These are phyloP conservation scores for Scaeva pyrastri DNA, from an alignment of 2,888 invertebrate genomes.

Conservation along the genomic window DNA sequence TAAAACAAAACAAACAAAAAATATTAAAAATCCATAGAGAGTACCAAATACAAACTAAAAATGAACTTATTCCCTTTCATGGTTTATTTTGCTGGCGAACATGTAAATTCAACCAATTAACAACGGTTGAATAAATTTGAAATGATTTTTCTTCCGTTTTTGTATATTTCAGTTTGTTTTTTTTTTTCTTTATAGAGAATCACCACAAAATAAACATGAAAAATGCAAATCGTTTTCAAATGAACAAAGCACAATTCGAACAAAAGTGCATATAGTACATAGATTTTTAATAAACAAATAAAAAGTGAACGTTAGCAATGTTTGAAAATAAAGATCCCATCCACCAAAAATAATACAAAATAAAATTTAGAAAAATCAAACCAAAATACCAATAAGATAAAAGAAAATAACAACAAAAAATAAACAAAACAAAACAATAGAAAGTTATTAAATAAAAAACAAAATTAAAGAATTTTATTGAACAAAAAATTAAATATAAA, in stretches of 20 bases:
- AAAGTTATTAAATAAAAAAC: background rate
- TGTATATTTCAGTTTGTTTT: background rate
- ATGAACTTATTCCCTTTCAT: background rate
- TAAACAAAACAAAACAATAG: background rate
- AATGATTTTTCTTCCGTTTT: background rate
- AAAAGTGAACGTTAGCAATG: background rate
- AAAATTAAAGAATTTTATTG: constrained; percentile 27
- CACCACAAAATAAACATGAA: constrained; percentile 28
- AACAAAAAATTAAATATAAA: constrained; percentile 61
- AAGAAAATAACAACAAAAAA: background rate
- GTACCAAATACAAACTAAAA: background rate
- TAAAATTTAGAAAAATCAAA: background rate
- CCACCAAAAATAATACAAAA: constrained; percentile 31
- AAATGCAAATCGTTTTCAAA: constrained; percentile 27
- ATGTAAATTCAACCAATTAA: constrained; percentile 24
- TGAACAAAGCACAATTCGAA: background rate
- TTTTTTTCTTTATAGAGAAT: constrained; percentile 1
- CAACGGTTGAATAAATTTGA: constrained; percentile 7
- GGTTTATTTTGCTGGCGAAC: background rate
- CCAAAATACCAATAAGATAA: background rate
- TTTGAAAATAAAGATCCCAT: background rate
- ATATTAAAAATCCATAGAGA: no score
- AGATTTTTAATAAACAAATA: background rate
- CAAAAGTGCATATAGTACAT: background rate
- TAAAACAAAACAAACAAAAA: no score